Base-by-base conservation (phyloP, 2,113 vertebrate genomes). In the Cairina moschata region DNA sequence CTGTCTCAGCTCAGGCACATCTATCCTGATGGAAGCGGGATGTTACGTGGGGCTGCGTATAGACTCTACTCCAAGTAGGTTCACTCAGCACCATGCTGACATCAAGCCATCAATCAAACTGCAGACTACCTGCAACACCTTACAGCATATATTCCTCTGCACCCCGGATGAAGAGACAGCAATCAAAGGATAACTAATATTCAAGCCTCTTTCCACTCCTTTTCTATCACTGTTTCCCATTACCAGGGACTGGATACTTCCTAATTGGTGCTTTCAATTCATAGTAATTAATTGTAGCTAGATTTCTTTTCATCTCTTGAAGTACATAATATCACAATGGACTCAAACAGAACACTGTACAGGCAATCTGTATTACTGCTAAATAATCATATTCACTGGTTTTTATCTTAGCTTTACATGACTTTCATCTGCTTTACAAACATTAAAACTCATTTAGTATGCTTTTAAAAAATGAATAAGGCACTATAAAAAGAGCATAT, bases 281-380 rank as follows among this genome's bases (percentile, higher is more conserved):
- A 90, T 68, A 93, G 95, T 97, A 98, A 98, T 98, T 98, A 98
- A 98, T 98, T 98, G 97, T 97, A 98, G 95, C 95, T 83, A 93
- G 95, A 95, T 56, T 96, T 94, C 91, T 97, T 97, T 96, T 96
- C 91, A 96, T 97, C 83, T 96, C 69, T 91, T 84, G 72, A 96
- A 97, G 96, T 77, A 83, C 55, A 13, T 73, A 94, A 73, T 60
- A 83, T 58, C 87, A 96, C 95, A 96, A 77, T 63, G 54, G 67
- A 46, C 73, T 91, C 28, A 77, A 90, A 94, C 44, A 90, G 66
- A 93, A 81, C 63, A 78, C 46, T 63, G 52, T 80, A 87, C 91
- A 96, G 96, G 90, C 83, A 91, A 92, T 96, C 91, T 93, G 58
- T 85, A 86, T 91, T 95, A 88, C 83, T 92, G 65, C 82, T 95